Evolutionary conservation across 2,888 invertebrate genomes (phyloP), one percentile per base, ranked within the genome.

Genomic region (Pachycephus smyrnensis): DNA sequence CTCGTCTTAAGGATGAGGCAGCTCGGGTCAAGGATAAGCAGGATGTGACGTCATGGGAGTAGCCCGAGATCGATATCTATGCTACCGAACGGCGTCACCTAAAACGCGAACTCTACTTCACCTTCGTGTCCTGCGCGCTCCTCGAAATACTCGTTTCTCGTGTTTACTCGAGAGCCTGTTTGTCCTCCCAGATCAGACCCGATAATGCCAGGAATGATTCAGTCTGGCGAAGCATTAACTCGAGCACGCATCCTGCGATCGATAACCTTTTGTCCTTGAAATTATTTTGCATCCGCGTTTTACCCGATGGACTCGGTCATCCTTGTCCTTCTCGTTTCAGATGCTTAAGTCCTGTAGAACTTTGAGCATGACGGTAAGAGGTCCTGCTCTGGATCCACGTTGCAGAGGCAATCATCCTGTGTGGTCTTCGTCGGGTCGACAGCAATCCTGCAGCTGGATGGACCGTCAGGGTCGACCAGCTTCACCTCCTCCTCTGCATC

Each of bases 361-460:
- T 92, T 93, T 97, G 90, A 96, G 96, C 91, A 97, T 97, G 97
- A 97, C 97, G 82, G 97, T 97, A 86, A 94, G 96, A 80, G 96
- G 96, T 80, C 96, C 96, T 75, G 95, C 95, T 82, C 93, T 96
- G 89, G 95, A 96, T 84, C 92, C 93, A 23, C 92, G 93, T 80
- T 93, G 88, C 83, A 92, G 86, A 89, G 93, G 89, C 88, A 92
- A 85, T 89, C 93, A 91, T 92, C 88, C 91, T 12, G 87, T 89
- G 31, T 90, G 90, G 89, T 84, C 90, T 40, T 83, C 87, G 83
- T 90, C 92, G 30, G 92, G 92, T 80, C 93, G 91, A 86, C 93
- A 85, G 89, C 97, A 97, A 88, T 96, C 97, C 76, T 98, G 98
- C 92, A 97, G 97, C 80, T 98, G 98, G 98, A 97, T 98, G 95